Conservation (phyloP, 2,888 invertebrate genomes). For the Agrochola litura region DNA sequence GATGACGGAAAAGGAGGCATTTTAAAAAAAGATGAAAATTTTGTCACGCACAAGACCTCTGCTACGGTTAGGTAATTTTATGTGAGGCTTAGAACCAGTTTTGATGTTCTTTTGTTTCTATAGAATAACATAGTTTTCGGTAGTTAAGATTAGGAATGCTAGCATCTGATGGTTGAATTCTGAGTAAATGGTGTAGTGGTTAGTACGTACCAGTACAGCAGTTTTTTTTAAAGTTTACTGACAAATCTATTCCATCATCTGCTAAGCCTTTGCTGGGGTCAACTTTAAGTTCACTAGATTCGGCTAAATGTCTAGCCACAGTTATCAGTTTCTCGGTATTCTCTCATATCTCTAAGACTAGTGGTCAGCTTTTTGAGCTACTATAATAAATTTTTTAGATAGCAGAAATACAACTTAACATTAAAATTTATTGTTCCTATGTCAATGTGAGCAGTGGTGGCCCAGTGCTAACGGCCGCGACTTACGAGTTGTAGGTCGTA, state of each 20-base stretch:
- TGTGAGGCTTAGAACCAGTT: constrained; percentile 31
- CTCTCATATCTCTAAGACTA: not conserved
- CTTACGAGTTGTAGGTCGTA: too few relatives aligned
- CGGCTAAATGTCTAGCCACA: not conserved
- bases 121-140: constrained; percentile 20
- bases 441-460: too few relatives aligned
- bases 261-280: constrained; percentile 7
- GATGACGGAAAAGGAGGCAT: not conserved
- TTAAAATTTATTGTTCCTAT: too few relatives aligned
- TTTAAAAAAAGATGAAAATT: constrained; percentile 37
- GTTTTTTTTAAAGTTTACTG: constrained; percentile 19
- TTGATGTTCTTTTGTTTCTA: constrained; percentile 6
- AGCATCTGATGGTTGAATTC: constrained; percentile 41
- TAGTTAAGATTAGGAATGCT: constrained; percentile 27
- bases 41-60: constrained; percentile 37
- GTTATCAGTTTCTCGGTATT: not conserved
- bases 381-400: not conserved
- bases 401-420: too few relatives aligned
- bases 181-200: constrained; percentile 7
- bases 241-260: constrained; percentile 16
- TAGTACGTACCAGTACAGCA: not conserved
- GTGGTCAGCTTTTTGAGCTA: not conserved
- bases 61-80: constrained; percentile 33
- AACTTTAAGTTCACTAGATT: not conserved
- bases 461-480: too few relatives aligned